Evolutionary conservation across 2,888 invertebrate genomes (phyloP), one percentile per base, ranked within the genome.

Genomic region (Fabriciana adippe): DNA sequence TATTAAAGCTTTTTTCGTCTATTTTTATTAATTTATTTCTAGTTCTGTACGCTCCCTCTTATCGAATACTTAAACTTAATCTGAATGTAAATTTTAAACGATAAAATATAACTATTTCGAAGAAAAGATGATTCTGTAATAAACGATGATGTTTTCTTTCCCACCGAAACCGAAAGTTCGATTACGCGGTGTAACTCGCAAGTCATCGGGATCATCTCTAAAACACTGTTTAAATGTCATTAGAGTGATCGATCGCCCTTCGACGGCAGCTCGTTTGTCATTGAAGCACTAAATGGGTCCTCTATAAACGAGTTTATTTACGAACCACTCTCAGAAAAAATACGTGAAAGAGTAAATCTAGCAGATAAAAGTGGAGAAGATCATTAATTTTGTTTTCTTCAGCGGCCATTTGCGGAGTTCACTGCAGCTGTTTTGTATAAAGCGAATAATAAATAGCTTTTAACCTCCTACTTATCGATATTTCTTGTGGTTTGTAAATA

Each of bases 211-310:
- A 79, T 80, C 80, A 83, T 78, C 79, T 76, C 77, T 80, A 79
- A 78, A 78, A 79, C 80, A 82, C 79, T 81, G 81, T 82, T 86
- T 83, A 87, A 87, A 87, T 82, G 86, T 84, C 89, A 86, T 89
- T 88, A 88, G 76, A 71, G 82, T 90, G 90, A 91, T 89, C 81
- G 89, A 90, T 90, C 78, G 78, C 75, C 78, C 74, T 73, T 75
- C 75, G 83, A 81, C 80, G 84, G 79, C 78, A 79, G 81, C 82
- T 90, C 90, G 83, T 90, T 90, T 90, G 88, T 90, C 88, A 90
- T 85, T 81, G 75, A 71, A 75, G 85, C 86, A 86, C 83, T 86
- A 85, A 90, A 90, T 87, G 85, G 86, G 84, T 81, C 81, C 79
- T 80, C 83, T 79, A 87, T 88, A 85, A 85, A 84, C 76, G 82